Base-by-base conservation (phyloP, 2,113 vertebrate genomes). In the Psittacula cyanocephala region DNA sequence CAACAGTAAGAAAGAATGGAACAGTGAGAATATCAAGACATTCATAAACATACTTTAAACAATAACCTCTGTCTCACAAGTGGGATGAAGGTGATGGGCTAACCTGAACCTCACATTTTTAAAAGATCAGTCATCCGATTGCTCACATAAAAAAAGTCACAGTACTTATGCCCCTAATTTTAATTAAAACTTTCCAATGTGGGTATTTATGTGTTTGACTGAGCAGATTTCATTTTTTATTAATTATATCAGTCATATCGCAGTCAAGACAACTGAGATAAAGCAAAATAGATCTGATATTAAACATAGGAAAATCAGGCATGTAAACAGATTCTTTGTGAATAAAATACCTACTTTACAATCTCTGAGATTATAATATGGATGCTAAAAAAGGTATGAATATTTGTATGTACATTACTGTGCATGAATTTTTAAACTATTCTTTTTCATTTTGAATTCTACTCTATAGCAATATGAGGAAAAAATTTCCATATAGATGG, bases 111-210 rank as follows among this genome's bases (percentile, higher is more conserved):
- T 81, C 76, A 87, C 50, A 84, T 70, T 89, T 91, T 69, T 29
- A 72, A 95, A 94, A 96, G 69, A 74, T 91, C 93, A 93, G 69
- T 62, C 69, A 70, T 69, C 62, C 69, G 81, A 72, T 72, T 81
- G 57, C 28, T 91, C 86, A 84, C 23, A 79, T 22, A 83, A 92
- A 95, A 94, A 95, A 89, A 81, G 47, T 37, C 77, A 72, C 1
- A 2, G 53, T 86, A 74, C 43, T 77, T 63, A 25, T 2, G 1
- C 46, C 94, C 62, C 57, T 81, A 81, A 79, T 78, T 90, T 93
- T 84, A 81, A 88, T 69, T 37, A 37, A 37, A 37, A 10, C 37
- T 91, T 88, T 88, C 65, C 49, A 79, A 81, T 79, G 35, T n/a
- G 29, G 5, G 13, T 35, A 59, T 86, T 81, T 81, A 50, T 46